Conservation (phyloP, 2,797 vertebrate genomes). For the Sebastes vulpes region DNA sequence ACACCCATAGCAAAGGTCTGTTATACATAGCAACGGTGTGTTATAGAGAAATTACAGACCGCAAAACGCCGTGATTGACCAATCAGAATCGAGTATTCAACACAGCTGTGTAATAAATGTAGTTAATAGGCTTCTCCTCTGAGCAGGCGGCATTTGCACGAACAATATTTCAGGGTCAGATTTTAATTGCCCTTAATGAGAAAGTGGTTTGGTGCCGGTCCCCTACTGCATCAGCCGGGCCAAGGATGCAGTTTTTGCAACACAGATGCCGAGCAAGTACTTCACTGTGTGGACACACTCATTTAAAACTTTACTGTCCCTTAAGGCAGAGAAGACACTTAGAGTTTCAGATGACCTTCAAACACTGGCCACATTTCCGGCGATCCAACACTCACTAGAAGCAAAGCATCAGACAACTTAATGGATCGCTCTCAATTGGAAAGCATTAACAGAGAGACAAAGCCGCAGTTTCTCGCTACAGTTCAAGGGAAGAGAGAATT, state of each 20-base stretch:
- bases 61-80: too few relatives aligned
- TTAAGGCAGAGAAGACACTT: conserved; percentile 15
- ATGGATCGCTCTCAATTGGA: conserved; percentile 11
- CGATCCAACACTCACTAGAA: background rate
- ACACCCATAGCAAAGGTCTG: too few relatives aligned
- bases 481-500: background rate
- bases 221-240: conserved; percentile 15
- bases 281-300: conserved; percentile 29
- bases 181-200: conserved; percentile 38
- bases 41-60: too few relatives aligned
- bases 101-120: background rate
- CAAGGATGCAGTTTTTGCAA: conserved; percentile 14
- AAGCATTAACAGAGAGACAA: background rate
- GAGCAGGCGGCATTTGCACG: conserved; percentile 1
- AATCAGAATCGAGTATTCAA: too few relatives aligned
- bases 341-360: conserved; percentile 38
- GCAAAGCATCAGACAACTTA: conserved; percentile 4
- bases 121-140: conserved; percentile 31
- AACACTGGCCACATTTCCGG: background rate
- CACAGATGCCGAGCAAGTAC: conserved; percentile 28
- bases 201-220: conserved; percentile 13
- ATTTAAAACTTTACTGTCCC: conserved; percentile 42
- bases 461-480: background rate
- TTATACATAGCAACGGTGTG: too few relatives aligned
- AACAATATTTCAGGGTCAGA: conserved; percentile 38